Evolutionary conservation across 2,113 vertebrate genomes (phyloP).

Genomic region (Anthoscopus minutus): DNA sequence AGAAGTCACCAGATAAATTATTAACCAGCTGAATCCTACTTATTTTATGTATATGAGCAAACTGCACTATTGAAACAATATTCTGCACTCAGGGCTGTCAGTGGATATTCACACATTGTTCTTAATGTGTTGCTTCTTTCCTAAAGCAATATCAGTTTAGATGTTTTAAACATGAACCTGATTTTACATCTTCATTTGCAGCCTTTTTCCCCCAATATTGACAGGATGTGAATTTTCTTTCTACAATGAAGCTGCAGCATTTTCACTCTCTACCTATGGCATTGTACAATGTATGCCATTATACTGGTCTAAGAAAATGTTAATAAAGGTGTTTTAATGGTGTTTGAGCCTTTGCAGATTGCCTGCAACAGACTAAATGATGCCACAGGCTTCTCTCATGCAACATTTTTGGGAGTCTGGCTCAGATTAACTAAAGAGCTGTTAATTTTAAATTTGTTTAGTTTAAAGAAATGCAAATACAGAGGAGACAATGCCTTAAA

Average conservation of each 20-base stretch:
- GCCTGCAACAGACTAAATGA: neutral
- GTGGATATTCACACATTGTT: constrained; percentile 47
- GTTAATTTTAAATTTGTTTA: constrained; percentile 22
- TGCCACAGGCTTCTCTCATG: neutral
- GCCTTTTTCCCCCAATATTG: neutral
- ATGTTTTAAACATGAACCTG: constrained; percentile 63
- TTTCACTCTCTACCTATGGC: neutral
- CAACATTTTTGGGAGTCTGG: neutral
- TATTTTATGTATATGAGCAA: constrained; percentile 42
- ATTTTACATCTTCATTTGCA: constrained; percentile 53
- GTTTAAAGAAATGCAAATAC: constrained; percentile 16
- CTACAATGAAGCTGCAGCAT: neutral
- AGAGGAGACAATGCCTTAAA: constrained; percentile 1
- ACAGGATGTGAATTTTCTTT: constrained; percentile 38
- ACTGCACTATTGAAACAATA: constrained; percentile 30
- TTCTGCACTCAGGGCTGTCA: constrained; percentile 25
- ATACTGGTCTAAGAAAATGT: neutral
- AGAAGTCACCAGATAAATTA: constrained; percentile 44
- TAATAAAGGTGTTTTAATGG: neutral
- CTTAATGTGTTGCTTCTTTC: constrained; percentile 43
- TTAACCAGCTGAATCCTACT: constrained; percentile 29
- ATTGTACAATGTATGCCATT: neutral
- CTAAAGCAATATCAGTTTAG: constrained; percentile 42
- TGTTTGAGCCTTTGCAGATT: neutral
- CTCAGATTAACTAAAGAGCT: neutral